Conservation (phyloP, 1,140 invertebrate genomes). For the Cyphomyrmex costatus region DNA sequence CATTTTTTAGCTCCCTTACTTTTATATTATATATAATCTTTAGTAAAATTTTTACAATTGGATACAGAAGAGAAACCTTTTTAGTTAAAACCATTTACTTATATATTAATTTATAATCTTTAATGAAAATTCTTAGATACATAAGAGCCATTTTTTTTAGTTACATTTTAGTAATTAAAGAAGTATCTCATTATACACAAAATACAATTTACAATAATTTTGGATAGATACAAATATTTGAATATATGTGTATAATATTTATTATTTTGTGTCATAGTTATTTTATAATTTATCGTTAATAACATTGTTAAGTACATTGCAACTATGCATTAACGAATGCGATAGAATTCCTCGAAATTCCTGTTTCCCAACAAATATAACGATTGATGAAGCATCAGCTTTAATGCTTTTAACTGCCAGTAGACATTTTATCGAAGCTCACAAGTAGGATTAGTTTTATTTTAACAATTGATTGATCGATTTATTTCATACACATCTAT, state of each 20-base stretch:
- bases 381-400: constrained; percentile 33
- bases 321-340: not conserved
- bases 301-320: not conserved
- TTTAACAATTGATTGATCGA: constrained; percentile 48
- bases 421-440: constrained; percentile 28
- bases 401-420: constrained; percentile 48
- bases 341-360: not conserved
- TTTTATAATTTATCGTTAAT: not conserved
- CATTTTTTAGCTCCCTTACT: not conserved
- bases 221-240: not conserved
- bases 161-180: constrained; percentile 11
- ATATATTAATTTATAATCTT: not conserved
- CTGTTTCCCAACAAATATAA: not conserved
- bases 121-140: not conserved
- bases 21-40: not conserved
- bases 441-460: constrained; percentile 47
- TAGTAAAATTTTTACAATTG: not conserved
- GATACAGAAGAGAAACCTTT: not conserved
- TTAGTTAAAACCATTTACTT: not conserved
- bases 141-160: not conserved
- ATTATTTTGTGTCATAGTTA: not conserved
- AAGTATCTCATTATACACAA: not conserved
- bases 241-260: not conserved
- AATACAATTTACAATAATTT: constrained; percentile 12
- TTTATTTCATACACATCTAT: constrained; percentile 3